These are phyloP conservation scores for Epizoanthus rinbou DNA, from an alignment of 92 coral and sea anemone genomes.

Conservation along the genomic window DNA sequence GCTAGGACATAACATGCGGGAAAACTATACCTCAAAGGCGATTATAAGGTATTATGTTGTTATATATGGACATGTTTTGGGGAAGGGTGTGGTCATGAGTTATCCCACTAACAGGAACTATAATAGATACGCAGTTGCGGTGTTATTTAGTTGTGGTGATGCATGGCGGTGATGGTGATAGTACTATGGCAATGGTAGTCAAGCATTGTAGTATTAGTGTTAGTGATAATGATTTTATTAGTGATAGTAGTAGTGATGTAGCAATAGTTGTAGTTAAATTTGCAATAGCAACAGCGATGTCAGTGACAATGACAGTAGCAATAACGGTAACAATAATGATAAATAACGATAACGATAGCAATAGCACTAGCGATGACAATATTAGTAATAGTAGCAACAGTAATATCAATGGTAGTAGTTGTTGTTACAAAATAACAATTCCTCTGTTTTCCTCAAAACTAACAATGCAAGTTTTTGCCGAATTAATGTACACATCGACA, in stretches of 20 bases:
- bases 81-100: no score
- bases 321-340: no score
- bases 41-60: slow-evolving; percentile 1
- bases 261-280: neutral
- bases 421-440: no score
- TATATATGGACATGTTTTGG: neutral
- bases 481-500: neutral
- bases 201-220: no score
- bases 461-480: neutral
- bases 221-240: no score
- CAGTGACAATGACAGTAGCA: neutral
- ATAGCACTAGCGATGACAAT: neutral
- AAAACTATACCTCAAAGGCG: slow-evolving; percentile 44
- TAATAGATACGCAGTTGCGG: no score
- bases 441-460: neutral
- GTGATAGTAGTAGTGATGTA: no score
- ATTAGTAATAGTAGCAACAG: slow-evolving; percentile 1
- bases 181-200: no score
- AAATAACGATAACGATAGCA: neutral
- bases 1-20: neutral
- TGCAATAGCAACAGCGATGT: neutral
- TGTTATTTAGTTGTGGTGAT: no score
- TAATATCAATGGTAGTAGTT: no score
- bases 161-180: no score
- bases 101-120: no score